Evolutionary conservation across 2,113 vertebrate species (phyloP).

Genomic region (Misgurnus anguillicaudatus): DNA sequence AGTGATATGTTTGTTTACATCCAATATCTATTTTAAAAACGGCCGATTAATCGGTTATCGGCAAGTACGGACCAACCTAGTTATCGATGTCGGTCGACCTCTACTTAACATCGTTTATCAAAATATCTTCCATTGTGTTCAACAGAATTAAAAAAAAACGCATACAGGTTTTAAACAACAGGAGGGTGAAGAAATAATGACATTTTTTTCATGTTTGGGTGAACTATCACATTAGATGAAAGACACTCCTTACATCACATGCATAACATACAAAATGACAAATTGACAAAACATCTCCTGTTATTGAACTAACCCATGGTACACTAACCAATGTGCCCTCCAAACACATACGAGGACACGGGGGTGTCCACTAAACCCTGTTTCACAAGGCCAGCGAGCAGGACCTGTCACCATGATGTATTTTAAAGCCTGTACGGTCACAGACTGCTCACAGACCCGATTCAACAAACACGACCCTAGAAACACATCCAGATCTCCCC

Average conservation of each 20-base stretch:
- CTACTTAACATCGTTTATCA: not conserved
- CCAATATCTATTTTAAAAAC: too few species aligned
- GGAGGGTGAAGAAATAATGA: too few species aligned
- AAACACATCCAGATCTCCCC: not conserved
- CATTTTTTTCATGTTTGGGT: too few species aligned
- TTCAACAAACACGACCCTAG: slow-evolving; percentile 6
- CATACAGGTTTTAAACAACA: too few species aligned
- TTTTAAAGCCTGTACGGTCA: slow-evolving; percentile 8
- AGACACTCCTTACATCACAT: too few species aligned
- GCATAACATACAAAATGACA: too few species aligned
- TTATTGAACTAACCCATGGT: slow-evolving; percentile 14
- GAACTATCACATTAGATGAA: too few species aligned
- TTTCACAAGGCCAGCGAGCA: not conserved
- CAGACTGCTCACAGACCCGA: not conserved
- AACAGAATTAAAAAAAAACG: too few species aligned
- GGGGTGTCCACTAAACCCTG: slow-evolving; percentile 13
- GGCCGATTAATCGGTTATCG: too few species aligned
- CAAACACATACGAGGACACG: not conserved
- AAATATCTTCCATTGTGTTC: slow-evolving; percentile 37
- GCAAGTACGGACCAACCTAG: too few species aligned
- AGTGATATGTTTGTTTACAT: too few species aligned
- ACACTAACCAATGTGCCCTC: slow-evolving; percentile 2
- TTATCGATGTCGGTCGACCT: too few species aligned
- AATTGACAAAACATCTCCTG: not conserved
- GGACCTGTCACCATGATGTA: slow-evolving; percentile 15